Conservation (phyloP, 2,113 vertebrate species). For the Epinephelus cyanopodus region DNA sequence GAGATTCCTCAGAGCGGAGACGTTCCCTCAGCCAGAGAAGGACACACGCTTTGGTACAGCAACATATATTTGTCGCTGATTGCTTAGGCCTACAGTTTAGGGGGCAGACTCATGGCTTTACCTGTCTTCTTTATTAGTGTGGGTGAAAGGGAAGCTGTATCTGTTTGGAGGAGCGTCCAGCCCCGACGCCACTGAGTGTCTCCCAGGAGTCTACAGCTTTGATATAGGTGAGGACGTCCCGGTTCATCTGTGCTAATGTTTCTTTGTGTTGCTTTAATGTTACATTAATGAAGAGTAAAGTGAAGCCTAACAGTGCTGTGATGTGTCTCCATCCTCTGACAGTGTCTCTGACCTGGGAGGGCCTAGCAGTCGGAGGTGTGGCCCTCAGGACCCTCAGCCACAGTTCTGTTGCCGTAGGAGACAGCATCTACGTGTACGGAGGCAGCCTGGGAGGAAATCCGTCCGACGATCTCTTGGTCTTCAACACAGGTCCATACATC, state of each 20-base stretch:
- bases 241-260: too few species aligned
- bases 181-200: constrained; percentile 72
- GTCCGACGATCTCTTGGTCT: constrained; percentile 78
- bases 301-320: not conserved
- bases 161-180: constrained; percentile 81
- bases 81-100: too few species aligned
- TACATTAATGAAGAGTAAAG: not conserved
- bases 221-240: constrained; percentile 76
- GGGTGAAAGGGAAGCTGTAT: constrained; percentile 80
- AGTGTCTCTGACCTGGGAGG: constrained; percentile 81
- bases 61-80: not conserved
- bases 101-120: not conserved
- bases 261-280: not conserved
- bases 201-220: constrained; percentile 81
- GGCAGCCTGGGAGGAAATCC: constrained; percentile 61
- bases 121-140: constrained; percentile 63
- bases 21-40: constrained; percentile 78
- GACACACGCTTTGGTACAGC: constrained; percentile 81
- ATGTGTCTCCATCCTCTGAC: not conserved
- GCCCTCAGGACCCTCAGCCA: constrained; percentile 68
- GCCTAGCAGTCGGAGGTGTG: constrained; percentile 66
- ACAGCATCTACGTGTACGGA: constrained; percentile 82
- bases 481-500: constrained; percentile 80
- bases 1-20: constrained; percentile 82
- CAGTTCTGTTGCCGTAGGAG: constrained; percentile 72